Evolutionary conservation across 2,113 vertebrate species (phyloP).

Genomic region (Nerophis ophidion): DNA sequence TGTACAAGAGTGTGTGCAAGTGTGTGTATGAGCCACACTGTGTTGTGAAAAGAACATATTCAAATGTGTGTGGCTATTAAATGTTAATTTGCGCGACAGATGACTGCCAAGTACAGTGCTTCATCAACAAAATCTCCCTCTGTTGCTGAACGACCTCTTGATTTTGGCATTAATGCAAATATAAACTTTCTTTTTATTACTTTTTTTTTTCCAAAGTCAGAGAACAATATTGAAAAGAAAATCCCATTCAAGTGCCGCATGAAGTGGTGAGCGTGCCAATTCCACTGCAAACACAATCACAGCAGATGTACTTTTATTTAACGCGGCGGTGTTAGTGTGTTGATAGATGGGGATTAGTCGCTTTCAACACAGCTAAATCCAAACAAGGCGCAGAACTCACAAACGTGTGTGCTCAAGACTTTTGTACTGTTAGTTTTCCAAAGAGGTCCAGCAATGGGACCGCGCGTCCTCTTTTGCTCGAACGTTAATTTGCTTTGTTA

Average conservation of each 20-base stretch:
- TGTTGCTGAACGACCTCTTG: conserved; percentile 43
- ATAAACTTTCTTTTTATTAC: conserved; percentile 14
- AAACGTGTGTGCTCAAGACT: neutral
- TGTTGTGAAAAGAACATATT: conserved; percentile 60
- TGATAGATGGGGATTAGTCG: conserved; percentile 41
- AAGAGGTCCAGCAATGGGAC: neutral
- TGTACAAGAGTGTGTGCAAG: conserved; percentile 23
- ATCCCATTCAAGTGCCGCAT: neutral
- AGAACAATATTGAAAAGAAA: neutral
- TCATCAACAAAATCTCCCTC: conserved; percentile 60
- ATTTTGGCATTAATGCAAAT: conserved; percentile 34
- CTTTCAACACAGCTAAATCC: conserved; percentile 45
- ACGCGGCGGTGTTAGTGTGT: conserved; percentile 18
- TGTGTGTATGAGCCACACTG: conserved; percentile 34
- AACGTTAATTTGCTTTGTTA: no score
- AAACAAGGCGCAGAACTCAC: conserved; percentile 19
- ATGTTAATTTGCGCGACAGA: conserved; percentile 68
- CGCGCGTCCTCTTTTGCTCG: neutral
- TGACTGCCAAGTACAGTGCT: conserved; percentile 55
- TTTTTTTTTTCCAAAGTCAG: conserved; percentile 19
- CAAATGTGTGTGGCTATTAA: conserved; percentile 67
- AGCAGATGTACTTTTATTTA: conserved; percentile 12
- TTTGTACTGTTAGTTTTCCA: neutral
- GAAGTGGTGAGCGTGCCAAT: conserved; percentile 9
- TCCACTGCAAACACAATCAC: conserved; percentile 12